Conservation (phyloP, 2,797 vertebrate genomes). For the Paedocypris micromegethes region DNA sequence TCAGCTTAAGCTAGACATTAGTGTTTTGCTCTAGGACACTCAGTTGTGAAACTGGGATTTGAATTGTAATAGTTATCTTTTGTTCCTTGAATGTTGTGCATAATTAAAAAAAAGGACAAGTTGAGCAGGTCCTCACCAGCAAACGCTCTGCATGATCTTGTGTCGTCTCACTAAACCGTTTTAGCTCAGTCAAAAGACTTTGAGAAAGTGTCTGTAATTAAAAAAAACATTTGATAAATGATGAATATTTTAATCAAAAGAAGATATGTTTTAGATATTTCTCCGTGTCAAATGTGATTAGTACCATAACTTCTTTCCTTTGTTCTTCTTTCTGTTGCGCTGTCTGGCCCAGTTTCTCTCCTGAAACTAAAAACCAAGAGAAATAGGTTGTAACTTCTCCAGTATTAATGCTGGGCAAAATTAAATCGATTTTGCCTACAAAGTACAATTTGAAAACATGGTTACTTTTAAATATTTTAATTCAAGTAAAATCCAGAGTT, state of each 20-base stretch:
- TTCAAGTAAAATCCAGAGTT: no score
- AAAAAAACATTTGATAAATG: not conserved
- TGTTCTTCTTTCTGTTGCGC: slow-evolving; percentile 56
- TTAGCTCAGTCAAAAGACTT: slow-evolving; percentile 62
- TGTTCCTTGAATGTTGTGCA: no score
- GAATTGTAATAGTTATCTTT: no score
- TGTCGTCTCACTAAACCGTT: slow-evolving; percentile 54
- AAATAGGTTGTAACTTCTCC: not conserved
- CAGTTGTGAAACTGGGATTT: no score
- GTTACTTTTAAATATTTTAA: no score
- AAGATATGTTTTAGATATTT: no score
- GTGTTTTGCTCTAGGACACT: no score
- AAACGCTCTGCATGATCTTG: slow-evolving; percentile 56
- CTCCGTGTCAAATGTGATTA: no score
- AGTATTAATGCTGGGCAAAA: no score
- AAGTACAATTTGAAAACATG: no score
- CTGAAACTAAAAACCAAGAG: slow-evolving; percentile 58
- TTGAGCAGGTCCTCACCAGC: slow-evolving; percentile 49
- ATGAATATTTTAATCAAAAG: not conserved
- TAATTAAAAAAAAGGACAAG: not conserved
- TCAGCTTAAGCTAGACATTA: no score
- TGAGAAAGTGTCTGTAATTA: slow-evolving; percentile 59
- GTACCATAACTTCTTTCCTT: slow-evolving; percentile 65
- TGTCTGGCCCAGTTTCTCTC: slow-evolving; percentile 57
- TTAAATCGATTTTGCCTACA: no score